Conservation (phyloP, 2,797 vertebrate genomes). For the Champsocephalus gunnari region DNA sequence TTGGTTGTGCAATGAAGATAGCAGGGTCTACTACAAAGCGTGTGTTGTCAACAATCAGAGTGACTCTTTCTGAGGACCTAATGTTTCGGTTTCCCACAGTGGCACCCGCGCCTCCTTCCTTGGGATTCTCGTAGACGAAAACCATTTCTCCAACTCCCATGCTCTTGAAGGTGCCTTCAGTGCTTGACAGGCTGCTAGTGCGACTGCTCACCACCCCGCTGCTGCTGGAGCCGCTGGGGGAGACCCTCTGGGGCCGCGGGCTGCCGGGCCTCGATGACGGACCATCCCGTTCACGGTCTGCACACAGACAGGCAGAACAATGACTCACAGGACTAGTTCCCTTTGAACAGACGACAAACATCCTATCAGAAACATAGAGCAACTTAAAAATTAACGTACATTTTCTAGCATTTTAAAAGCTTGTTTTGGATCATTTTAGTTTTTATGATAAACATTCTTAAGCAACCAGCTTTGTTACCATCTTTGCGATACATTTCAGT, state of each 20-base stretch:
- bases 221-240: constrained; percentile 93
- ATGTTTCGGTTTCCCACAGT: constrained; percentile 84
- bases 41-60: constrained; percentile 97
- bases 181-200: constrained; percentile 94
- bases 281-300: constrained; percentile 92
- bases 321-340: not conserved
- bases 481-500: not conserved
- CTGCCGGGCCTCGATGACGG: constrained; percentile 93
- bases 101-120: constrained; percentile 84
- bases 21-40: constrained; percentile 98
- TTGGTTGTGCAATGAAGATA: constrained; percentile 98
- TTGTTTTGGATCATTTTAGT: not conserved
- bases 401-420: not conserved
- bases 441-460: not conserved
- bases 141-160: constrained; percentile 91
- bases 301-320: constrained; percentile 20
- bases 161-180: constrained; percentile 92
- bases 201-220: constrained; percentile 93
- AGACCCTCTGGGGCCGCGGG: constrained; percentile 93
- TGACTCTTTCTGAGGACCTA: constrained; percentile 93
- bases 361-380: not conserved
- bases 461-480: not conserved
- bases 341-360: not conserved
- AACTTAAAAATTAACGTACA: not conserved
- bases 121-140: constrained; percentile 95